Base-by-base conservation (phyloP, 1,140 invertebrate species). In the Drosophila bocki region DNA sequence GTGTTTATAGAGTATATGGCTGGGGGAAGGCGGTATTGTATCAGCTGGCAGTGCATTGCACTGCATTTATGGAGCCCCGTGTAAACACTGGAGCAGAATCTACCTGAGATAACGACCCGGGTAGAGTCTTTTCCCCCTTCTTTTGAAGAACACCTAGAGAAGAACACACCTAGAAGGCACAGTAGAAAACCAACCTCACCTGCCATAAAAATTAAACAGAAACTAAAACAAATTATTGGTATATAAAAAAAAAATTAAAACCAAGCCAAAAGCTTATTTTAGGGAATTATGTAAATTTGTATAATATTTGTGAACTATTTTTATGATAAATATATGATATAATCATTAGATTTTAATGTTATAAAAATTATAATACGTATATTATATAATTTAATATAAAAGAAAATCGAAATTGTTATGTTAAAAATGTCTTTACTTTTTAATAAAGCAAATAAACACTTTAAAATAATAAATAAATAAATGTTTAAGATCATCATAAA, bases 21-120 rank as follows among this genome's bases (percentile, higher is more conserved):
- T 37, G 53, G 53, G 15, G 33, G 19, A 22, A 13, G 13, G 4
- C 19, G 33, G 7, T 54, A 22, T 54, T 54, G 33, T 37, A 54
- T 54, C 53, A 54, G 53, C 53, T 54, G 53, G 53, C 53, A 54
- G 53, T 54, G 53, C 53, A 54, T 54, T 54, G 53, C 53, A 54
- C 53, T 39, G 51, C 51, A 54, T 37, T 37, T 8, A 39, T 54
- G 51, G 13, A 37, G 53, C 33, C 13, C 17, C 53, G 53, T 39
- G 53, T 37, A 54, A 37, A 54, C 32, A 26, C 33, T 12, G 53
- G 53, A 22, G 33, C 33, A 39, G 19, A 54, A 39, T 37, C 35
- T 54, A 54, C 53, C 53, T 54, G 19, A 54, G 53, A 54, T 54
- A 54, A 54, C 33, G 4, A 39, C 13, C 19, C 1, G 7, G 12